Percentiles rank a stretch among this genome's conserved stretches.
Conservation (phyloP, 2,797 vertebrate species). For the Petrocephalus sullivani region DNA sequence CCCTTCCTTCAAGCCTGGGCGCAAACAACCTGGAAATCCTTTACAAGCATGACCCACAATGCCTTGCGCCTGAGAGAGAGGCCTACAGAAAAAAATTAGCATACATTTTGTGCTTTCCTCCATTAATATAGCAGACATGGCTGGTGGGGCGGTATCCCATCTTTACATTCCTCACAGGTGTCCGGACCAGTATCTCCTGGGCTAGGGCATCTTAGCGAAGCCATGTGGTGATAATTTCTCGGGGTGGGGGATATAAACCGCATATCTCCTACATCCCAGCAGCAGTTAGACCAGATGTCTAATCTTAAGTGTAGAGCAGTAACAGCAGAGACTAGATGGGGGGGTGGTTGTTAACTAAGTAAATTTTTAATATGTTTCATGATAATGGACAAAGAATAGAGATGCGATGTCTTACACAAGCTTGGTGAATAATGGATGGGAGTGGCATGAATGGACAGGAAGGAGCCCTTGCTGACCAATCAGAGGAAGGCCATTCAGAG, state of each 20-base stretch:
- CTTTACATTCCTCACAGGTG: background rate
- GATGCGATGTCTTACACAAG: background rate
- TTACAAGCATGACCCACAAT: background rate
- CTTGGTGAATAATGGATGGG: constrained; percentile 8
- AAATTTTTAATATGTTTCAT: constrained; percentile 7
- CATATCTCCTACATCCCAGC: background rate
- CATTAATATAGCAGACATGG: background rate
- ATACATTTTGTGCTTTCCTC: background rate
- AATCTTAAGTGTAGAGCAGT: background rate
- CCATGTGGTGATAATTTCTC: background rate
- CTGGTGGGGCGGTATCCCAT: background rate
- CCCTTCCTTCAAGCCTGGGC: background rate
- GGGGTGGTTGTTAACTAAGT: constrained; percentile 1
- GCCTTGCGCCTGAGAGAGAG: background rate
- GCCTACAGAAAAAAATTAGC: background rate
- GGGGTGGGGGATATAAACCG: background rate
- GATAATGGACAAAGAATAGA: background rate
- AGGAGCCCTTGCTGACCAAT: background rate
- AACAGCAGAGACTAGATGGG: too few species aligned
- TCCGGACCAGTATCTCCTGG: background rate
- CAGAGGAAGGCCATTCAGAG: background rate
- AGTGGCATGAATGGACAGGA: background rate
- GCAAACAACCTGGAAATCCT: background rate
- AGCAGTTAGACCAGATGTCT: background rate
- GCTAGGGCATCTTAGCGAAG: background rate